Evolutionary conservation across 2,113 vertebrate genomes (phyloP).

Genomic region (Syrrhaptes paradoxus): DNA sequence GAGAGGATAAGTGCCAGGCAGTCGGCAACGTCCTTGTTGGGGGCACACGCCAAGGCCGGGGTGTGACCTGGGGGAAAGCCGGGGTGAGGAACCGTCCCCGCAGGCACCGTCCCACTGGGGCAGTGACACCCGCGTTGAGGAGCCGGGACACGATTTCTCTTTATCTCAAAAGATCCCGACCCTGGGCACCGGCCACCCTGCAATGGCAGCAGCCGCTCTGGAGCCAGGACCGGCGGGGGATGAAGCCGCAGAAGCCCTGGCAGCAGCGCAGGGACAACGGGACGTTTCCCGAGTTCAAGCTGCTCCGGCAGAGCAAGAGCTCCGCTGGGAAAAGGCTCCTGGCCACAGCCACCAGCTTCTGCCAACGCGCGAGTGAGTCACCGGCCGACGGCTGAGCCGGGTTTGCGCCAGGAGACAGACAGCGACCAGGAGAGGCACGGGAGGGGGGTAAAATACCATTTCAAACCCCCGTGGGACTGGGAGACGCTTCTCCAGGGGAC

Average conservation of each 20-base stretch:
- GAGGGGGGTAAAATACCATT: not conserved
- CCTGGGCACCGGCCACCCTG: not conserved
- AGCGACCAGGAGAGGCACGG: not conserved
- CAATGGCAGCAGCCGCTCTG: not conserved
- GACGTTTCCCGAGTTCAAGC: not conserved
- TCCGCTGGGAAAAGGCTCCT: not conserved
- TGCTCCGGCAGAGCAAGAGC: not conserved
- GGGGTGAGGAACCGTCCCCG: not conserved
- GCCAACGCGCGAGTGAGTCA: not conserved
- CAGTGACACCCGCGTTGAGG: accelerated
- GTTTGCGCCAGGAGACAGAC: not conserved
- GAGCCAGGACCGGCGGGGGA: not conserved
- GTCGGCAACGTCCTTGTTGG: conserved; percentile 97
- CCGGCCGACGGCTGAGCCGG: not conserved
- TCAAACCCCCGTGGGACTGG: not conserved
- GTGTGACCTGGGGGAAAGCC: conserved; percentile 80
- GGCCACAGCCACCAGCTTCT: not conserved
- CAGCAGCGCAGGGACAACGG: accelerated
- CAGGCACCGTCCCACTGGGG: accelerated
- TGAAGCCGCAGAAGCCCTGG: not conserved
- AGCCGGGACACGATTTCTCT: accelerated
- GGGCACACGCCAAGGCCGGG: conserved; percentile 94
- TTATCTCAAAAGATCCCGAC: not conserved
- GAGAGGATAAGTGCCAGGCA: conserved; percentile 98
- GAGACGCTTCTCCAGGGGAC: not conserved